These are phyloP conservation scores for Denticeps clupeoides DNA, from an alignment of 2,797 vertebrate species.

Conservation along the genomic window DNA sequence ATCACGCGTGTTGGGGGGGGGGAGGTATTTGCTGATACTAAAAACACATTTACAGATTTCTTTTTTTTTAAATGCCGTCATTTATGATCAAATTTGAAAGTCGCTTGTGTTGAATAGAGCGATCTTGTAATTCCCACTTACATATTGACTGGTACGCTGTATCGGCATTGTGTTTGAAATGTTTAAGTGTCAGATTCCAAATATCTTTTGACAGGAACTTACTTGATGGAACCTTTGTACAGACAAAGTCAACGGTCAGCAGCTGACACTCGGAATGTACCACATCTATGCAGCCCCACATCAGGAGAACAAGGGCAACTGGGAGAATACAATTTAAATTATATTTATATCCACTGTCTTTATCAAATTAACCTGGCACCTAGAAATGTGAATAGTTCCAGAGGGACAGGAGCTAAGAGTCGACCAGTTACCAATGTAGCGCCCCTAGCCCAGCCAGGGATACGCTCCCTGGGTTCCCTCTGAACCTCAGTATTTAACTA, in stretches of 20 bases:
- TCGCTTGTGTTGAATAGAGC: too few species aligned
- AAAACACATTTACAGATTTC: too few species aligned
- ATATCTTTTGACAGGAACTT: conserved; percentile 11
- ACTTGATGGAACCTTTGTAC: conserved; percentile 40
- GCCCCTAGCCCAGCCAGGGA: too few species aligned
- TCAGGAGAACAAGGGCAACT: conserved; percentile 22
- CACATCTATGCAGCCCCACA: conserved; percentile 14
- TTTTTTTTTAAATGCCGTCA: too few species aligned
- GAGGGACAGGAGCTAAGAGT: neutral
- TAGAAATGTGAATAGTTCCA: neutral
- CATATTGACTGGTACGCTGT: neutral
- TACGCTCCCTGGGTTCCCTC: too few species aligned
- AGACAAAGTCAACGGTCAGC: conserved; percentile 27
- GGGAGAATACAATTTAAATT: conserved; percentile 8
- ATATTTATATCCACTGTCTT: neutral
- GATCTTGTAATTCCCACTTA: too few species aligned
- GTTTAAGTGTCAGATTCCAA: neutral
- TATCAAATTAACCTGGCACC: neutral
- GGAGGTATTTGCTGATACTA: too few species aligned
- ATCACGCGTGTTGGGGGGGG: too few species aligned
- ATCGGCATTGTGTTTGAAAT: neutral
- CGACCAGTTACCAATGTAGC: conserved; percentile 15
- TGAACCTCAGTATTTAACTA: too few species aligned
- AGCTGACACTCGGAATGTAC: conserved; percentile 17
- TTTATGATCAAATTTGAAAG: too few species aligned